These are phyloP conservation scores for Ormyrus rosae DNA, from an alignment of 2,888 invertebrate species.

Conservation along the genomic window DNA sequence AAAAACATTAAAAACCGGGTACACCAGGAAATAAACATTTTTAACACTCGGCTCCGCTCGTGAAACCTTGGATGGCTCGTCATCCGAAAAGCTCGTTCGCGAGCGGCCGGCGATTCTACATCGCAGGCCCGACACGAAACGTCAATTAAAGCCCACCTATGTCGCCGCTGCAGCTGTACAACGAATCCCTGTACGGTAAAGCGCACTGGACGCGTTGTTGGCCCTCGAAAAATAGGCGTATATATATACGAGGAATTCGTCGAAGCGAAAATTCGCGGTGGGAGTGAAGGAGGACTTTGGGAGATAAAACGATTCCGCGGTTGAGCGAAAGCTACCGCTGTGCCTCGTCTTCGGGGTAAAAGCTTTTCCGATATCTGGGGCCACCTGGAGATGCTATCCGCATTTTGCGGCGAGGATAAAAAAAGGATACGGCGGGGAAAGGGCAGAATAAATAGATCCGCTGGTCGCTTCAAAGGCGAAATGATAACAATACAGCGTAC, in stretches of 20 bases:
- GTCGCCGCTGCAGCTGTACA: slow-evolving; percentile 3
- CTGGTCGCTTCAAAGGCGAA: too few relatives aligned
- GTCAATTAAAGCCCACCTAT: slow-evolving; percentile 36
- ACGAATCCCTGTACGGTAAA: background rate
- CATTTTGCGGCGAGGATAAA: slow-evolving; percentile 33
- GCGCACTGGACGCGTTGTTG: background rate
- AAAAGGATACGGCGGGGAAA: background rate
- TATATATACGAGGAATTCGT: too few relatives aligned
- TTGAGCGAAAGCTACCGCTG: slow-evolving; percentile 51
- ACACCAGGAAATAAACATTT: too few relatives aligned
- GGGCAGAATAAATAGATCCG: background rate
- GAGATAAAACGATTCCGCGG: slow-evolving; percentile 62
- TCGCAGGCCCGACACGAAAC: slow-evolving; percentile 22
- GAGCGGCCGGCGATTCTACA: background rate
- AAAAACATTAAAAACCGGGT: too few relatives aligned
- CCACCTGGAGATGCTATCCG: slow-evolving; percentile 18
- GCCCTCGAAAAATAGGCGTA: background rate
- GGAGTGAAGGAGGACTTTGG: background rate
- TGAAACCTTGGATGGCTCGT: slow-evolving; percentile 15
- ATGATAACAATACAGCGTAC: too few relatives aligned
- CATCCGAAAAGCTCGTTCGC: background rate
- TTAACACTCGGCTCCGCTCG: background rate
- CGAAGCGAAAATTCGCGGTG: background rate
- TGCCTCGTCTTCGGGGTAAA: background rate
- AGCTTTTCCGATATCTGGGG: slow-evolving; percentile 31